Evolutionary conservation across 1,140 invertebrate genomes (phyloP).

Genomic region (Neocloeon triangulifer): DNA sequence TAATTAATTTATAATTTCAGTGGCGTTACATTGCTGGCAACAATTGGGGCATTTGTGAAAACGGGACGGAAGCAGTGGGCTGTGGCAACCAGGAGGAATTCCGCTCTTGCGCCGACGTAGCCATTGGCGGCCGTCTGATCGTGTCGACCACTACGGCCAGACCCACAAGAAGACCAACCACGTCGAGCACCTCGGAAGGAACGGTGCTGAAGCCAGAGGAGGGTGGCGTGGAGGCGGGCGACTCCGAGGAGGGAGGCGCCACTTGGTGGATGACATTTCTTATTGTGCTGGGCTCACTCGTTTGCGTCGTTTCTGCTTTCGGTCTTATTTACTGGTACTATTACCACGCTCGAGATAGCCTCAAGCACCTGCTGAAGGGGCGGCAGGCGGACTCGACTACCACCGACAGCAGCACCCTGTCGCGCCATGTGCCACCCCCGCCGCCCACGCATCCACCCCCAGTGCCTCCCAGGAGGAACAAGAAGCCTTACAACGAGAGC

Average conservation of each 20-base stretch:
- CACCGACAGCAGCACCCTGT: no score
- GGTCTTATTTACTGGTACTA: conserved; percentile 14
- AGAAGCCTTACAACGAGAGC: no score
- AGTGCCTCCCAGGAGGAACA: conserved; percentile 22
- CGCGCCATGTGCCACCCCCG: conserved; percentile 9
- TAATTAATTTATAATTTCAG: no score
- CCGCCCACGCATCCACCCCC: conserved; percentile 13
- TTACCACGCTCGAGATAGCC: conserved; percentile 19
- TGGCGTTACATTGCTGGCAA: conserved; percentile 50
- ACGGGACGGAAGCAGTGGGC: conserved; percentile 37
- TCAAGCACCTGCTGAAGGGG: conserved; percentile 19
- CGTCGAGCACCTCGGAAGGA: conserved; percentile 14
- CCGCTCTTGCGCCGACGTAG: conserved; percentile 60
- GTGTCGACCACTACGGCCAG: conserved; percentile 10
- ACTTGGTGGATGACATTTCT: conserved; percentile 5
- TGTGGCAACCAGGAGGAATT: conserved; percentile 77
- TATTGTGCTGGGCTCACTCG: conserved; percentile 3
- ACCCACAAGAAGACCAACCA: conserved; percentile 8
- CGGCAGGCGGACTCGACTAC: conserved; percentile 10
- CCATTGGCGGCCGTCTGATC: conserved; percentile 28
- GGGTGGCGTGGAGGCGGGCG: conserved; percentile 2
- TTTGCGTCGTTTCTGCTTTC: conserved; percentile 2
- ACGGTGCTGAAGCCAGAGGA: conserved; percentile 7
- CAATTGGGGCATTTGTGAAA: conserved; percentile 23
- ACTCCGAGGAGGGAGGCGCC: background rate